These are phyloP conservation scores for Drosophila nigricruria DNA, from an alignment of 2,888 invertebrate species.

Conservation along the genomic window DNA sequence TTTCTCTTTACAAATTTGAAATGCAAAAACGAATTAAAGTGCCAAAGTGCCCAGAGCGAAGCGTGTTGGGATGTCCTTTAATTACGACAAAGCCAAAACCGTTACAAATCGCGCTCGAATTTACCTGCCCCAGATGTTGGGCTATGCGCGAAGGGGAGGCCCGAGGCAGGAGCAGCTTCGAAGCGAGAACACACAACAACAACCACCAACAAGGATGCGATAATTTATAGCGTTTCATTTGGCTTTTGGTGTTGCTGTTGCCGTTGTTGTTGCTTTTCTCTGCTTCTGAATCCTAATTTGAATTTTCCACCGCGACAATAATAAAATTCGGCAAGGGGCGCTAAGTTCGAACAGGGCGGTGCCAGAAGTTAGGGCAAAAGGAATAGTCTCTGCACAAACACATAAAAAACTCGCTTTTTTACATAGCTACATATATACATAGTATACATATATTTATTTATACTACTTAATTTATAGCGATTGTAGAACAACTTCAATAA, in stretches of 20 bases:
- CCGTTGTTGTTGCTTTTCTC: slow-evolving; percentile 36
- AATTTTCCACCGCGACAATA: slow-evolving; percentile 81
- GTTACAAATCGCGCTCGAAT: slow-evolving; percentile 83
- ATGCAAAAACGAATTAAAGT: slow-evolving; percentile 22
- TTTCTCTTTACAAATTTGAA: slow-evolving; percentile 22
- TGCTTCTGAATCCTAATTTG: slow-evolving; percentile 82
- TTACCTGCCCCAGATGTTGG: slow-evolving; percentile 71
- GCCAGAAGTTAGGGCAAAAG: not conserved
- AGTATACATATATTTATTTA: slow-evolving; percentile 52
- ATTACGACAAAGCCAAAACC: slow-evolving; percentile 76
- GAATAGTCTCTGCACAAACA: slow-evolving; percentile 16
- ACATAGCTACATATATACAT: not conserved
- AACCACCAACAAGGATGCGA: slow-evolving; percentile 77
- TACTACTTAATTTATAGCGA: slow-evolving; percentile 76
- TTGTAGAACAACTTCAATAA: slow-evolving; percentile 55
- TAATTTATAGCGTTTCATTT: slow-evolving; percentile 80
- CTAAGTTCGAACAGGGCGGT: slow-evolving; percentile 5
- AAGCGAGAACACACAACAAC: slow-evolving; percentile 34
- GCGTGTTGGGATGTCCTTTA: slow-evolving; percentile 46
- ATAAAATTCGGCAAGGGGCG: slow-evolving; percentile 64
- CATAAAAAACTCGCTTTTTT: slow-evolving; percentile 41
- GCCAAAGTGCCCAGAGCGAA: slow-evolving; percentile 33
- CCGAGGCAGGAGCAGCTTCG: not conserved
- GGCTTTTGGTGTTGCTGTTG: slow-evolving; percentile 36
- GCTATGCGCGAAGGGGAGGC: not conserved